These are phyloP conservation scores for Carcinoscorpius rotundicauda DNA, from an alignment of 1,140 invertebrate genomes.

Conservation along the genomic window DNA sequence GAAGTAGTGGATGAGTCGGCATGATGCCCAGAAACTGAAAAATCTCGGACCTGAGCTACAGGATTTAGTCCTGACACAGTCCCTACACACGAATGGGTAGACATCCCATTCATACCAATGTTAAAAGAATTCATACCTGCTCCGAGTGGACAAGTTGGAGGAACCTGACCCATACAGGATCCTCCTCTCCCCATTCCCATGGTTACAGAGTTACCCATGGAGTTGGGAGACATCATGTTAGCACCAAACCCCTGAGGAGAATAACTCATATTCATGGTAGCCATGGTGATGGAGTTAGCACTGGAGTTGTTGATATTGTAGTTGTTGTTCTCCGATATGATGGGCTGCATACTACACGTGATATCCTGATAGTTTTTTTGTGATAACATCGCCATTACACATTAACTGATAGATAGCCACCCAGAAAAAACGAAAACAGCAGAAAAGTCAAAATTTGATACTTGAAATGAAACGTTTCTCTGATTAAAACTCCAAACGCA, in stretches of 20 bases:
- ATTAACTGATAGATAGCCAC: no score
- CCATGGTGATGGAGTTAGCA: constrained; percentile 28
- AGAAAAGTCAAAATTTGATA: no score
- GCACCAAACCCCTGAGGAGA: constrained; percentile 42
- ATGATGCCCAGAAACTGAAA: constrained; percentile 29
- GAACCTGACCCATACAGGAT: constrained; percentile 49
- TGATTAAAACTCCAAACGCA: no score
- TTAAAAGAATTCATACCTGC: constrained; percentile 33
- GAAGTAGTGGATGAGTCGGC: constrained; percentile 37
- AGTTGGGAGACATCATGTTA: constrained; percentile 51
- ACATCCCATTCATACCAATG: constrained; percentile 28
- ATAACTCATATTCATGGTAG: constrained; percentile 25
- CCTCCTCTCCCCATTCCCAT: constrained; percentile 13
- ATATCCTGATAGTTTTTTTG: no score
- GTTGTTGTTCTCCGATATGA: constrained; percentile 15
- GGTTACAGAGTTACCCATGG: constrained; percentile 25
- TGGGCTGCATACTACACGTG: no score
- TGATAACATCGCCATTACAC: no score
- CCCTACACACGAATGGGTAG: constrained; percentile 24
- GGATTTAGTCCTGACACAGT: constrained; percentile 40
- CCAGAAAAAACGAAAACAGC: no score
- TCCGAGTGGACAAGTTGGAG: constrained; percentile 32
- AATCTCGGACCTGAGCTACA: constrained; percentile 22
- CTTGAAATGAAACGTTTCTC: no score
- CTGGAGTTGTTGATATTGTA: constrained; percentile 43